Base-by-base conservation (phyloP, 2,113 vertebrate species). In the Athene noctua region DNA sequence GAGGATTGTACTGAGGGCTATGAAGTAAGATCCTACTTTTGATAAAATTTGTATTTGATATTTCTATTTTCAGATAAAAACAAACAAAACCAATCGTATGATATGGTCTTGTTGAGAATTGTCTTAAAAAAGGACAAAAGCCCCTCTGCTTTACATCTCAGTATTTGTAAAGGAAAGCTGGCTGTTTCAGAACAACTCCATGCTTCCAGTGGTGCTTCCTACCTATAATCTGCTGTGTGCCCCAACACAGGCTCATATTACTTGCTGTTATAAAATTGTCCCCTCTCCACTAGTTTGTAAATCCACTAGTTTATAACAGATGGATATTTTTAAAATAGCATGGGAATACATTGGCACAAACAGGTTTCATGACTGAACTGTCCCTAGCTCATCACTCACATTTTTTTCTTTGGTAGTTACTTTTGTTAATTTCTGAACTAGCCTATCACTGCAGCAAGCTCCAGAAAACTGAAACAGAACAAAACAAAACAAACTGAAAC, bases 21-120 rank as follows among this genome's bases (percentile, higher is more conserved):
- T n/a, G 47, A 80, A 67, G 34, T 57, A 77, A 86, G 73, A 72
- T 58, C 25, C 25, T 52, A 32, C 29, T 75, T 94, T 57, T 67
- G 77, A 93, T 68, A 81, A 89, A 92, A 14, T 34, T 51, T 44
- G 6, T 34, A 34, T 94, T 77, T 84, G 73, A 77, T 92, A 75
- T n/a, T 83, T 86, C 57, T 80, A 22, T 52, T 92, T 91, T 52
- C 62, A 75, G 36, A 65, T 54, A 75, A 58, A 86, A 71, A n/a
- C 6, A 86, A 90, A 80, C 3, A 40, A 67, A 80, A 67, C 4
- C 19, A 88, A 57, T 42, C 82, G 65, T n/a, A 57, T 20, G 6
- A 55, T 6, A 36, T 6, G 2, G 0, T 9, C 34, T 15, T 77
- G 9, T 15, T 58, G 18, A 32, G 13, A 15, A 4, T 21, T 38